Base-by-base conservation (phyloP, 2,888 invertebrate genomes). In the Cryptocephalus primarius region DNA sequence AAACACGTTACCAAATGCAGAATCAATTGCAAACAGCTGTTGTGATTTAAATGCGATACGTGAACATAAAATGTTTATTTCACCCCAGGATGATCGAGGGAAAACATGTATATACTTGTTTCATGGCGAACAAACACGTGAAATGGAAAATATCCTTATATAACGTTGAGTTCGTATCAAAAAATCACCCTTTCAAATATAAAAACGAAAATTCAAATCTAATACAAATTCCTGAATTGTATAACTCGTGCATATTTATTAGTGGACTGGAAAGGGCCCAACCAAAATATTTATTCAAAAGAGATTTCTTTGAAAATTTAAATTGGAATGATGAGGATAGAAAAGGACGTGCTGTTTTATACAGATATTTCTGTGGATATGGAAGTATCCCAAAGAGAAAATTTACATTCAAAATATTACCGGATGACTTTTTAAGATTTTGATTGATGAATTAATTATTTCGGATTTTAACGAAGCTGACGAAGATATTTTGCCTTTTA, bases 201-300 rank as follows among this genome's bases (percentile, higher is more conserved):
- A 63, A 65, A 66, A 65, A 67, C 66, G 66, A 58, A 64, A 66
- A 68, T 68, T 65, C 57, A 59, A 60, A 64, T 64, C 64, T 63
- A 62, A 63, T 64, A 64, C 62, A 66, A 65, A 67, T 66, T 67
- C 58, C 60, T 53, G 63, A 65, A 65, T 65, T 62, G 65, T 55
- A 55, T 60, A 60, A 63, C 60, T 62, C 63, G 60, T 62, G 66
- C 64, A 66, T 67, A 66, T 66, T 66, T 66, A 67, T 66, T 63
- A 63, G 58, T 55, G 55, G 54, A 53, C 56, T 51, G 58, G 54
- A 60, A 36, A 36, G 6, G 38, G n/a, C 12, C 11, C 38, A 36
- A 11, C 11, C 12, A 12, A n/a, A 36, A 12, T 36, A 36, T n/a
- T 36, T n/a, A 36, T n/a, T 36, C 38, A 36, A 36, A 11, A n/a